phyloP scores from a whole-genome alignment of 2,113 vertebrate genomes.

The Malurus cyaneus region DNA sequence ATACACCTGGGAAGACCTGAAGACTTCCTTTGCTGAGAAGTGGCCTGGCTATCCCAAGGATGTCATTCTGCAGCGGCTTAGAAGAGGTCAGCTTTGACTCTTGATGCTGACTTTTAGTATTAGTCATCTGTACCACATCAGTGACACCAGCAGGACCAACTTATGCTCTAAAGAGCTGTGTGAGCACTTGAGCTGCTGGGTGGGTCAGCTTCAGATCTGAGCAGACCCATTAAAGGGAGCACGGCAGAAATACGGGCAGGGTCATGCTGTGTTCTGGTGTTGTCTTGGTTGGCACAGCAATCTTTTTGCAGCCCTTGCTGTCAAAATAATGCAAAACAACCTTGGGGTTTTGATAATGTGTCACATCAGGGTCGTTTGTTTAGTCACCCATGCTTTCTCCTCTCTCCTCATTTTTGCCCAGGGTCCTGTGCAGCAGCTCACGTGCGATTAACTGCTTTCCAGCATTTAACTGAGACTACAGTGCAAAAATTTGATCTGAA shows the following conservation, averaged over 20 bases:
- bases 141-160: background rate
- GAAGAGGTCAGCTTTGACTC: background rate
- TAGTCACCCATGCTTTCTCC: background rate
- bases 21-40: background rate
- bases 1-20: background rate
- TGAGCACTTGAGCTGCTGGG: background rate
- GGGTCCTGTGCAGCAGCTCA: background rate
- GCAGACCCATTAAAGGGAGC: background rate
- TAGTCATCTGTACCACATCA: background rate
- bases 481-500: background rate
- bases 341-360: background rate
- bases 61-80: background rate
- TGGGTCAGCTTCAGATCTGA: background rate
- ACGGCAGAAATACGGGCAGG: background rate
- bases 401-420: background rate
- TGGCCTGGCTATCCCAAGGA: background rate
- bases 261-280: background rate
- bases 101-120: background rate
- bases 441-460: background rate
- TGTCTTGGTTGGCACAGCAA: background rate
- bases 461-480: background rate
- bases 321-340: background rate
- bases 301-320: background rate
- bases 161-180: background rate
- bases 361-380: background rate